Evolutionary conservation across 2,888 invertebrate species (phyloP), one percentile per base, ranked within the genome.

Genomic region (Orthonychiurus folsomi): DNA sequence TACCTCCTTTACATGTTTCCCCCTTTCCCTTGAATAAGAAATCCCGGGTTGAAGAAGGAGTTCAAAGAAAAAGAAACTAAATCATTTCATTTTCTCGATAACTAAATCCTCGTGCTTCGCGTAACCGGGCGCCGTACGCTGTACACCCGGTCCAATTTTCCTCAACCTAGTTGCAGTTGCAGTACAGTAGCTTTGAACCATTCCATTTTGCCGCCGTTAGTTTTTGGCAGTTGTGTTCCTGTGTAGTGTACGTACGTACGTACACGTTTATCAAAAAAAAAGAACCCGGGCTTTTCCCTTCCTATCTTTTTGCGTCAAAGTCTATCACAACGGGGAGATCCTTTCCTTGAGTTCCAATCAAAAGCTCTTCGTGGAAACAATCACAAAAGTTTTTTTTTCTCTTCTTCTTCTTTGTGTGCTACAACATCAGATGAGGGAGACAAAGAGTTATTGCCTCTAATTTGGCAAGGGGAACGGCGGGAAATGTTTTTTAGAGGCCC

Each of bases 371-470:
- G 37, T 37, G 15, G 15, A 37, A 37, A 37, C 37, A 37, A 37
- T 37, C 37, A 37, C 5, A 37, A 37, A 37, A 15, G 5, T 37
- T 37, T 37, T 37, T 37, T 37, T 37, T 37, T 15, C 15, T 37
- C 5, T 37, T 37, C 5, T 37, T 37, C 37, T 5, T 37, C 37
- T 37, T 9, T 37, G 15, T 37, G 15, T 37, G 15, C 37, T 9
- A 37, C 9, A 37, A 15, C 37, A 37, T 37, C 37, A 37, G 37
- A 37, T n/a, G n/a, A n/a, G 15, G 5, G 9, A 55, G 55, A 55
- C 55, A 24, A 12, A 24, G 55, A 55, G 55, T 23, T 23, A 55
- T 55, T 55, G 55, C 55, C 20, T 55, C 55, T 55, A 55, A 55
- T 55, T 55, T 55, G 55, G 37, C 5, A 23, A 24, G 52, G 24